Percentiles rank a stretch among this genome's conserved stretches.
phyloP scores from a whole-genome alignment of 2,797 vertebrate genomes.

The Dromococcyx pavoninus region DNA sequence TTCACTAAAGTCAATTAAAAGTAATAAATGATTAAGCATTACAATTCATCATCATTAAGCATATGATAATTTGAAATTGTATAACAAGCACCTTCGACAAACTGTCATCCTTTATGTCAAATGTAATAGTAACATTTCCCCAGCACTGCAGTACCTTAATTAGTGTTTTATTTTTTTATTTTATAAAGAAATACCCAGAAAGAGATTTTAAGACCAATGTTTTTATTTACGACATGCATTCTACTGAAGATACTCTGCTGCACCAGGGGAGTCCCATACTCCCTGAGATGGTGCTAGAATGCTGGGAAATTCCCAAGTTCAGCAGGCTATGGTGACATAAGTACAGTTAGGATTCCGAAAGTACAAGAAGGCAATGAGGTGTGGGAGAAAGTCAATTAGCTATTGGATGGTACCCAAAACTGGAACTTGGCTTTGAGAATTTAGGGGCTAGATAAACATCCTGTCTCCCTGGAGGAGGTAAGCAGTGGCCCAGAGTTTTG shows the following conservation, averaged over 20 bases:
- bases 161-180: not conserved
- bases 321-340: not conserved
- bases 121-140: not conserved
- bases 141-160: not conserved
- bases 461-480: not conserved
- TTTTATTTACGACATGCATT: not conserved
- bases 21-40: not conserved
- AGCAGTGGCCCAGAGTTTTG: not conserved
- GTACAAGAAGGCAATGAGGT: rapidly evolving
- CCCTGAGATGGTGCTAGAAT: not conserved
- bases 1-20: not conserved
- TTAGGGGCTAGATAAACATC: not conserved
- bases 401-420: not conserved
- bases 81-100: not conserved
- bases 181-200: not conserved
- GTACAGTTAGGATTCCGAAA: not conserved
- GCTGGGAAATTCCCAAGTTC: not conserved
- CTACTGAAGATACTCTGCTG: not conserved
- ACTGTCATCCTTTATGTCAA: not conserved
- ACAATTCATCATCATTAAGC: not conserved
- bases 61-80: not conserved
- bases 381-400: not conserved
- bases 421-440: not conserved
- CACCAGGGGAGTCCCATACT: not conserved
- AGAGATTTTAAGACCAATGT: not conserved